Evolutionary conservation across 2,888 invertebrate genomes (phyloP).

Genomic region (Lepas anatifera): DNA sequence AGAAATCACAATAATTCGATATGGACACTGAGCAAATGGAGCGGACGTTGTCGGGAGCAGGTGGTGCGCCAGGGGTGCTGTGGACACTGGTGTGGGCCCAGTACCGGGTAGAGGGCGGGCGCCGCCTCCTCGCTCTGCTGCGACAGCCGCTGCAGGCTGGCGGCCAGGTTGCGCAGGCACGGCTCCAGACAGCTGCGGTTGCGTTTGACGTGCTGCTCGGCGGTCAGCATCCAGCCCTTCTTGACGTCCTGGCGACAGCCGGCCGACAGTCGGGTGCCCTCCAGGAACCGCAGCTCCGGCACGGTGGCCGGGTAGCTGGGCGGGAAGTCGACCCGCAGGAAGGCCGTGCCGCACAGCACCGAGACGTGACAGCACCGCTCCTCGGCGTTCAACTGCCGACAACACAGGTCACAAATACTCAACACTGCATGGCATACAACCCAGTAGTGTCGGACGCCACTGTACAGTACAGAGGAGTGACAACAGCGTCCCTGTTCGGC

Average conservation of each 20-base stretch:
- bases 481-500: no score
- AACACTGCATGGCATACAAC: no score
- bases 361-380: slow-evolving; percentile 47
- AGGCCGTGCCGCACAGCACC: slow-evolving; percentile 35
- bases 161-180: slow-evolving; percentile 56
- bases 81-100: background rate
- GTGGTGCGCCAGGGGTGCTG: background rate
- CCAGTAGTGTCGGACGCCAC: no score
- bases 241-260: background rate
- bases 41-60: no score
- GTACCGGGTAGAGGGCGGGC: background rate
- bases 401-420: background rate
- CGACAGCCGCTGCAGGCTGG: slow-evolving; percentile 16
- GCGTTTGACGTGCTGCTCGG: slow-evolving; percentile 63
- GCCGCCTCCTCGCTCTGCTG: slow-evolving; percentile 14
- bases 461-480: background rate
- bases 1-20: no score
- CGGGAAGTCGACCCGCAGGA: slow-evolving; percentile 54
- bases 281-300: slow-evolving; percentile 52
- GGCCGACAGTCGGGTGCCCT: slow-evolving; percentile 50
- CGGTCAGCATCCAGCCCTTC: slow-evolving; percentile 27
- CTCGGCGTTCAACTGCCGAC: slow-evolving; percentile 42
- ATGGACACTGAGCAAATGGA: no score
- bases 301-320: slow-evolving; percentile 55
- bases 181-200: slow-evolving; percentile 78